Evolutionary conservation across 2,113 vertebrate species (phyloP), one percentile per base, ranked within the genome.

Genomic region (Entosphenus tridentatus): DNA sequence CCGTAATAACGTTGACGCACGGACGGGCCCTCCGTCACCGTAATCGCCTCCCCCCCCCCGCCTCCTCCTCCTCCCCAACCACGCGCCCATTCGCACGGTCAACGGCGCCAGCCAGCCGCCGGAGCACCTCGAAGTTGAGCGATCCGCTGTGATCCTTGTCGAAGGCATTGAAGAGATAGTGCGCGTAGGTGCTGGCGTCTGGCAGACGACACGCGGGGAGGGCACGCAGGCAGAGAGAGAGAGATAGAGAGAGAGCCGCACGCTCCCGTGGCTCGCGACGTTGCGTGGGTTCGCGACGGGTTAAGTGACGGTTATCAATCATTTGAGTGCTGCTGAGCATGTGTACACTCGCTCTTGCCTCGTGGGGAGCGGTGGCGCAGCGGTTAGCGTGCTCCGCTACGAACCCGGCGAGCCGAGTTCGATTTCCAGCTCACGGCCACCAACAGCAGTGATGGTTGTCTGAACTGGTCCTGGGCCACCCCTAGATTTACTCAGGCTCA

Each of bases 91-190:
- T 12, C n/a, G 11, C 67, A 68, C 67, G 12, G 10, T 17, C n/a
- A 21, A 12, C 67, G 10, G 11, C 11, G 21, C 3, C n/a, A 12
- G 21, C 3, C n/a, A 12, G 9, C 67, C 12, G 14, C 14, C n/a
- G 7, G 8, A 13, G 18, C 16, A 98, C 93, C 89, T 98, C 90
- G 9, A 98, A 98, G 75, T 89, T 96, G 73, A 98, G 88, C 1
- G 88, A 91, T 74, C 89, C 93, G 0, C 79, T 86, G 21, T 89
- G 81, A 9, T 81, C 82, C 4, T 86, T 81, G 82, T 98, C 93
- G 14, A 98, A 98, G 1, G 92, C 86, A 0, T 93, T 95, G 75
- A 98, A 98, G 76, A 98, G 84, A 80, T 87, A 95, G 78, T 98
- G 93, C 2, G 93, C 93, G 0, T 98, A 98, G 69, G 79, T 87